Base-by-base conservation (phyloP, 2,888 invertebrate genomes). In the Hirtodrosophila cameraria region DNA sequence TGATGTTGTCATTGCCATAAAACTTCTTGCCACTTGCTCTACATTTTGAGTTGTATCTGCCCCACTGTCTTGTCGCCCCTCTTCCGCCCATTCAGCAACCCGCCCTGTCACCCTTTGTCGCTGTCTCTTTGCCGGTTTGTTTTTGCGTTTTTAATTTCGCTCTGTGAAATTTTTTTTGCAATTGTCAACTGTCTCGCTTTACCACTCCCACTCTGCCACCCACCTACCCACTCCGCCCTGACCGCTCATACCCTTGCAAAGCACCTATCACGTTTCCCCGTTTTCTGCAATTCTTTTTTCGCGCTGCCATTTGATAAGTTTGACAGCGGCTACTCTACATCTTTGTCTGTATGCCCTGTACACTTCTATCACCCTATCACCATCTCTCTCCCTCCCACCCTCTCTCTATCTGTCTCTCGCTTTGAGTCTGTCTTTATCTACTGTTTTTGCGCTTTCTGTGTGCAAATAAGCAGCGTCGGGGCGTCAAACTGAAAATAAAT, bases 401-500 rank as follows among this genome's bases (percentile, higher is more conserved):
- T 13, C 27, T 23, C 20, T 6, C 3, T 1, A 16, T 11, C 8
- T 23, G 13, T 1, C 31, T 23, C 13, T 27, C 20, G n/a, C 20
- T 16, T 46, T 36, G 16, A 1, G n/a, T 18, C 36, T 7, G 5
- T 2, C 9, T 30, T 7, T 13, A 38, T 8, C 13, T 42, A 31
- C 41, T 31, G 27, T 61, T 61, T 59, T 53, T 25, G 43, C 38
- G 45, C 53, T 69, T 46, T 54, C 74, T 42, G 62, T 86, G 84
- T 83, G 80, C 80, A 81, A 81, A 81, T 81, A 86, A 86, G 80
- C 73, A 83, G 83, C 80, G 80, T 75, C 79, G 79, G 62, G 75
- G 86, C 84, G 84, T 83, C 86, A 80, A 86, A 86, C 86, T 75
- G 84, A 75, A 86, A 86, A 83, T 86, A 80, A 80, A 80, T 80